Evolutionary conservation across 2,888 invertebrate genomes (phyloP).

Genomic region (Autographa gamma): DNA sequence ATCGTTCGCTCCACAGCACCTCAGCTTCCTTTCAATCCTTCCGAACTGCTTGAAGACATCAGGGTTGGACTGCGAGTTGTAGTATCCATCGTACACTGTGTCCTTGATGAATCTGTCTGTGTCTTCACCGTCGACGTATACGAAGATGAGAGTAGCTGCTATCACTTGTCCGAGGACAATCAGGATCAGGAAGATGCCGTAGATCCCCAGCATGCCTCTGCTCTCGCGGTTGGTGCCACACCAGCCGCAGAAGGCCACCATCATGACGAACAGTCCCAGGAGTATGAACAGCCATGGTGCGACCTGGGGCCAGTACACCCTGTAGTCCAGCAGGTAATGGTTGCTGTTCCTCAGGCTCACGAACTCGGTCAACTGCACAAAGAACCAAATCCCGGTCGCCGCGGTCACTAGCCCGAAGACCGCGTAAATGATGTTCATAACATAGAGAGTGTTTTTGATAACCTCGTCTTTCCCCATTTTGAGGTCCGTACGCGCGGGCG

Average conservation of each 20-base stretch:
- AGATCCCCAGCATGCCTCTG: constrained; percentile 80
- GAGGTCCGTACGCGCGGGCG: constrained; percentile 71
- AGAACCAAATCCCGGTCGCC: constrained; percentile 86
- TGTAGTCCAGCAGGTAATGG: constrained; percentile 84
- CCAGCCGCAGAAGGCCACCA: constrained; percentile 83
- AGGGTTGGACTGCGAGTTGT: constrained; percentile 83
- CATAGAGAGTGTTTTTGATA: constrained; percentile 80
- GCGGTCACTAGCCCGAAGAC: constrained; percentile 83
- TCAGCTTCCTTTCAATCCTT: constrained; percentile 81
- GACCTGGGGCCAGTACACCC: constrained; percentile 86
- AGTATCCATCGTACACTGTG: constrained; percentile 85
- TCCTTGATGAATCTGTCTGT: constrained; percentile 85
- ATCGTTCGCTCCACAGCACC: constrained; percentile 85
- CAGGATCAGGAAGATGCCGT: constrained; percentile 78
- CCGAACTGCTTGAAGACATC: constrained; percentile 82
- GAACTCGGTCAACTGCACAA: constrained; percentile 83
- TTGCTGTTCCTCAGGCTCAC: constrained; percentile 82
- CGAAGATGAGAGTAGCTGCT: constrained; percentile 81
- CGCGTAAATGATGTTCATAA: constrained; percentile 82
- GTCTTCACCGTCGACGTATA: constrained; percentile 84
- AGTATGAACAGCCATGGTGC: constrained; percentile 86
- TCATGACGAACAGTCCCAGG: constrained; percentile 79
- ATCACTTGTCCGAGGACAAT: constrained; percentile 80
- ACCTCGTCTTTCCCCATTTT: constrained; percentile 83
- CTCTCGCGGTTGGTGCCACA: constrained; percentile 81